phyloP scores from a whole-genome alignment of 2,113 vertebrate species.

The Tragelaphus buxtoni region DNA sequence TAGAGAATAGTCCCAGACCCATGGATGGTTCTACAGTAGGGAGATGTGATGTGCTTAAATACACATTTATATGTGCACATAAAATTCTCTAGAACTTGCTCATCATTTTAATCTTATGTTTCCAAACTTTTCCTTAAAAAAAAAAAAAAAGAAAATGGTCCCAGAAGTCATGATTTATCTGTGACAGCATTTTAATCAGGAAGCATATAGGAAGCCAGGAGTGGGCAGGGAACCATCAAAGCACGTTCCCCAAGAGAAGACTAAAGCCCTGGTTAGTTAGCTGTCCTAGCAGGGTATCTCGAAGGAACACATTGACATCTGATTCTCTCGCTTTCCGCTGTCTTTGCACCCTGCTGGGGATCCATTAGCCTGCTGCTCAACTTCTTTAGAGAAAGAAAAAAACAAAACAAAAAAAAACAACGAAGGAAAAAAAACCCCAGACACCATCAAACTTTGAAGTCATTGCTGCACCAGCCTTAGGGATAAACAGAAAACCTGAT shows the following conservation, averaged over 20 bases:
- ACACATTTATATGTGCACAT: background rate
- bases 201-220: constrained; percentile 67
- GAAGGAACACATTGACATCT: constrained; percentile 82
- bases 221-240: constrained; percentile 69
- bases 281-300: constrained; percentile 79
- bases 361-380: constrained; percentile 85
- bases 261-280: constrained; percentile 77
- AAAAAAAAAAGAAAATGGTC: constrained; percentile 24
- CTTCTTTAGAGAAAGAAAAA: constrained; percentile 69
- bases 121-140: constrained; percentile 47
- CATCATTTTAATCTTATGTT: constrained; percentile 1
- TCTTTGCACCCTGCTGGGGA: constrained; percentile 80
- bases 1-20: background rate
- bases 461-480: constrained; percentile 82
- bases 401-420: constrained; percentile 58
- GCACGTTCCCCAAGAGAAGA: constrained; percentile 68
- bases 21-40: background rate
- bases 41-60: background rate
- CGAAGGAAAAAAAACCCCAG: constrained; percentile 56
- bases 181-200: constrained; percentile 75
- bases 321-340: constrained; percentile 76
- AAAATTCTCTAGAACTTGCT: background rate
- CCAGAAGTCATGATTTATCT: constrained; percentile 71
- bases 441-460: constrained; percentile 81
- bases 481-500: constrained; percentile 84